phyloP scores from a whole-genome alignment of 2,888 invertebrate genomes.

The Idaea biselata region DNA sequence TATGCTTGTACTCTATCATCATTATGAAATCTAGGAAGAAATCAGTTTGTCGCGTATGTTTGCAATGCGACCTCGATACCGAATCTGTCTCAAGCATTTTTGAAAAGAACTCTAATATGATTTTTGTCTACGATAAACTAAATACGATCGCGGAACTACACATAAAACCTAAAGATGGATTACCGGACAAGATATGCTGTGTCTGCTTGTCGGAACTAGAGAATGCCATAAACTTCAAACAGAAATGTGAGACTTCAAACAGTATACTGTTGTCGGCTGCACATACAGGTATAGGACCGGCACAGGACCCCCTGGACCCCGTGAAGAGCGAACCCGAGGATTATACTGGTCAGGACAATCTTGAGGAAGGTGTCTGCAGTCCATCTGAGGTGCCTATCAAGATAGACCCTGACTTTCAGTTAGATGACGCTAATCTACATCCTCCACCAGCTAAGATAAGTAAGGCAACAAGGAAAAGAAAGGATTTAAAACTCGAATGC shows the following conservation, averaged over 20 bases:
- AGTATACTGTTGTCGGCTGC: conserved; percentile 35
- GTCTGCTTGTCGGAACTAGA: conserved; percentile 59
- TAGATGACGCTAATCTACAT: neutral
- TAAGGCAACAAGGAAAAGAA: conserved; percentile 33
- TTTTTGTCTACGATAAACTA: conserved; percentile 35
- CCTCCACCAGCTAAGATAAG: conserved; percentile 21
- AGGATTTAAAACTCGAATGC: conserved; percentile 25
- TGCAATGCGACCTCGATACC: neutral
- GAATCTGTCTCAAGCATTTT: neutral
- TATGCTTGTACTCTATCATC: neutral
- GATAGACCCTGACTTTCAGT: conserved; percentile 10
- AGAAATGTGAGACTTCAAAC: conserved; percentile 57
- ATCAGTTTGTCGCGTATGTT: neutral
- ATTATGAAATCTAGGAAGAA: conserved; percentile 14
- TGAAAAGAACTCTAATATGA: neutral
- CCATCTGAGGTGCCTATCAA: conserved; percentile 19
- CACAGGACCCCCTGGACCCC: conserved; percentile 5
- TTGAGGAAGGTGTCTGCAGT: neutral
- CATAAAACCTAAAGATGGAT: conserved; percentile 52
- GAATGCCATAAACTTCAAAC: conserved; percentile 54
- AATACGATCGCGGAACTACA: conserved; percentile 51
- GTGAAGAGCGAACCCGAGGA: neutral
- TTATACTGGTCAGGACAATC: neutral
- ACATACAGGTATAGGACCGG: conserved; percentile 17
- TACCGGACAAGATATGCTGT: conserved; percentile 60